phyloP scores from a whole-genome alignment of 2,113 vertebrate genomes.

The Cyanoramphus novaezelandiae region DNA sequence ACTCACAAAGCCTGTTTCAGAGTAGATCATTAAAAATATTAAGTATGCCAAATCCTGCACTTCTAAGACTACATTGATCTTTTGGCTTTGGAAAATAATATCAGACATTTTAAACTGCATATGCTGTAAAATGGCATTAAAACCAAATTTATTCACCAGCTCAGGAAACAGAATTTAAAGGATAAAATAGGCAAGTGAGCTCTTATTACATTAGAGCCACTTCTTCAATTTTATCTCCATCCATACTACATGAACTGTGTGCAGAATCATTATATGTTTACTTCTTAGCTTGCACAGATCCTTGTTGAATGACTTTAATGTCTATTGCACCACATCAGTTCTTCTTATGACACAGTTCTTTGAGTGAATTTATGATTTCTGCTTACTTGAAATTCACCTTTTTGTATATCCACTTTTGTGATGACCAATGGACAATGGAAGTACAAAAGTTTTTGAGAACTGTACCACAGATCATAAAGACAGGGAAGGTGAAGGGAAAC shows the following conservation, averaged over 20 bases:
- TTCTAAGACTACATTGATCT: background rate
- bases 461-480: background rate
- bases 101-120: background rate
- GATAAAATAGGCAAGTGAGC: background rate
- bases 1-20: background rate
- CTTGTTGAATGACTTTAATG: background rate
- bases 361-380: background rate
- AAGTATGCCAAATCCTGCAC: background rate
- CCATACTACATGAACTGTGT: background rate
- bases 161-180: background rate
- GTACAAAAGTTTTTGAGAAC: background rate
- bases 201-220: background rate
- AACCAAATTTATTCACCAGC: background rate
- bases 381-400: slow-evolving; percentile 1
- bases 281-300: background rate
- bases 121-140: background rate
- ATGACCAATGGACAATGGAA: background rate
- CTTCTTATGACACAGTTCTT: background rate
- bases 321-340: background rate
- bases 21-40: background rate
- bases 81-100: background rate
- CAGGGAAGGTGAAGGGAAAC: background rate
- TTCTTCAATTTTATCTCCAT: background rate
- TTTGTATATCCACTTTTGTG: background rate
- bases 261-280: background rate